These are phyloP conservation scores for Chloroceryle inda DNA, from an alignment of 2,797 vertebrate genomes.

Conservation along the genomic window DNA sequence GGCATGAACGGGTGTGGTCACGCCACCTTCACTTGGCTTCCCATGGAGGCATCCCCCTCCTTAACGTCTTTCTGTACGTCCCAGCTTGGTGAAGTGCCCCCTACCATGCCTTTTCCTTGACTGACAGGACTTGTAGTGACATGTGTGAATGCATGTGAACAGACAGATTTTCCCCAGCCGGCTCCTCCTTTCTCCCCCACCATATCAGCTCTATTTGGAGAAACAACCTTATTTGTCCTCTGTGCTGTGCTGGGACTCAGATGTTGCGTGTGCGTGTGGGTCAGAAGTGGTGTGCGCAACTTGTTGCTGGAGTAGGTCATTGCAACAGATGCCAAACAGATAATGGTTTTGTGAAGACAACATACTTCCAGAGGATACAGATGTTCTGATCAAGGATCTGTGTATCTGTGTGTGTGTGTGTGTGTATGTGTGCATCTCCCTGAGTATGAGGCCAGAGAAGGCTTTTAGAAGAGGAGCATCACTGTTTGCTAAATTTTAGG, in stretches of 20 bases:
- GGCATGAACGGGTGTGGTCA: rapidly evolving
- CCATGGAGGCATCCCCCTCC: background rate
- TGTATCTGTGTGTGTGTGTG: no score
- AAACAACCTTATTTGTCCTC: background rate
- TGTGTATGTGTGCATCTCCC: background rate
- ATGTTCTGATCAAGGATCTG: background rate
- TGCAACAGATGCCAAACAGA: constrained; percentile 47
- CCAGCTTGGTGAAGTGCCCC: background rate
- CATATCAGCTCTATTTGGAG: background rate
- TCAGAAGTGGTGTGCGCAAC: background rate
- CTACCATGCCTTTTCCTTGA: background rate
- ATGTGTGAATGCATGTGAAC: constrained; percentile 1
- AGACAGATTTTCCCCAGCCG: background rate
- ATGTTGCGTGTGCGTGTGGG: rapidly evolving
- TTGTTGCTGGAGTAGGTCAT: background rate
- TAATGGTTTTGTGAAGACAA: background rate
- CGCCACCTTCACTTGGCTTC: background rate
- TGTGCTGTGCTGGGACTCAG: background rate
- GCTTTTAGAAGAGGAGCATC: background rate
- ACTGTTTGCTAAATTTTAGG: background rate
- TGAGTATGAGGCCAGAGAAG: background rate
- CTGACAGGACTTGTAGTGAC: background rate
- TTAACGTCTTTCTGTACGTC: background rate
- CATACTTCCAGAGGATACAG: background rate
- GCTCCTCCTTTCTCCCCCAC: background rate